Evolutionary conservation across 2,113 vertebrate genomes (phyloP).

Genomic region (Pandion haliaetus): DNA sequence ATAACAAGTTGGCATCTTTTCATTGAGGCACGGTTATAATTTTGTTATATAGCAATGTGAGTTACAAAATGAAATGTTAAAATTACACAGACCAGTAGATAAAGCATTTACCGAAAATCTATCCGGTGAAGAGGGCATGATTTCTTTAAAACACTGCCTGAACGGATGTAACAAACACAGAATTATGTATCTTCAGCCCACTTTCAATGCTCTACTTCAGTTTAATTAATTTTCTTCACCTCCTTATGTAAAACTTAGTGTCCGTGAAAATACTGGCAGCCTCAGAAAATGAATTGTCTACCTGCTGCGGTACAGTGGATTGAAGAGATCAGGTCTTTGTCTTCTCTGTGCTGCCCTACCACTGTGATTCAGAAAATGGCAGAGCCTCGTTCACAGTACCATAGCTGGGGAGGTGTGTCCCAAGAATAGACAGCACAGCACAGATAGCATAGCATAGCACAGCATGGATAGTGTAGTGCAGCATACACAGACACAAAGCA

Average conservation of each 20-base stretch:
- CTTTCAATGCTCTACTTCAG: not conserved
- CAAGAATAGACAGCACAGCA: not conserved
- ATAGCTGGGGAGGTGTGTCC: not conserved
- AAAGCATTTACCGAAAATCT: not conserved
- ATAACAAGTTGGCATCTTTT: slow-evolving; percentile 17
- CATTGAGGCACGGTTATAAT: not conserved
- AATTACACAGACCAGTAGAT: slow-evolving; percentile 12
- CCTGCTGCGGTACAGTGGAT: not conserved
- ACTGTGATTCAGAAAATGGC: not conserved
- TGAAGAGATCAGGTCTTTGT: not conserved
- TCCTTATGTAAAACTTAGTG: not conserved
- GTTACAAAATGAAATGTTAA: slow-evolving; percentile 26
- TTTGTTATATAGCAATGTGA: not conserved
- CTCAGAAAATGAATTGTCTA: not conserved
- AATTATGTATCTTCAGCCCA: not conserved
- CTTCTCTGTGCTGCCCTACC: not conserved
- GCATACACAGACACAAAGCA: not conserved
- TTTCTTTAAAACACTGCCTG: not conserved
- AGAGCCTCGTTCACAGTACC: not conserved
- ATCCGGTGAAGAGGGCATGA: not conserved
- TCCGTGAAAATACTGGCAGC: not conserved
- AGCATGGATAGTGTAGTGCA: not conserved
- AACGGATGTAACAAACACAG: not conserved
- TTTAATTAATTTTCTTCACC: slow-evolving; percentile 31
- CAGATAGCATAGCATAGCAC: not conserved